These are phyloP conservation scores for Agriopis aurantiaria DNA, from an alignment of 2,888 invertebrate genomes.

Conservation along the genomic window DNA sequence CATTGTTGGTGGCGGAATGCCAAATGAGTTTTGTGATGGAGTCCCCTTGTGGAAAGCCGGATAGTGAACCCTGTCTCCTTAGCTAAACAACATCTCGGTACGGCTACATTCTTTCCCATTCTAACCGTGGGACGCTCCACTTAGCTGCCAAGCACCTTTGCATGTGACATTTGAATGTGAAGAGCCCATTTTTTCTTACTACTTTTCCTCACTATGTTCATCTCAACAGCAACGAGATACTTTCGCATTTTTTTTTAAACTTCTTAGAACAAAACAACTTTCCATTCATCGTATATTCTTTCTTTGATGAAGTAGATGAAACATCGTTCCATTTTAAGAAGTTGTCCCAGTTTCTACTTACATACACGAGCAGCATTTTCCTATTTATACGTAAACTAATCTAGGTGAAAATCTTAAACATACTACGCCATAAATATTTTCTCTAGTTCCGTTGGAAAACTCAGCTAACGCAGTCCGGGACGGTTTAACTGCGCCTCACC, in stretches of 20 bases:
- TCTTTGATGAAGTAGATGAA: too few species aligned
- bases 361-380: constrained; percentile 7
- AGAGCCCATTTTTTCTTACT: constrained; percentile 17
- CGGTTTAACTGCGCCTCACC: constrained; percentile 38
- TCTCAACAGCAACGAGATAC: neutral
- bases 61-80: constrained; percentile 71
- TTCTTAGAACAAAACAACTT: neutral
- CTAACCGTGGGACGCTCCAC: constrained; percentile 30
- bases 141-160: constrained; percentile 36
- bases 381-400: constrained; percentile 20
- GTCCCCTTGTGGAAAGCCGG: constrained; percentile 71
- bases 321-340: neutral
- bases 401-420: constrained; percentile 24
- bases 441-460: constrained; percentile 27
- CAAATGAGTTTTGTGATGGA: constrained; percentile 84
- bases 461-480: constrained; percentile 14
- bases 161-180: constrained; percentile 36
- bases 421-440: constrained; percentile 26
- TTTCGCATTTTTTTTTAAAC: constrained; percentile 5
- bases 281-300: neutral
- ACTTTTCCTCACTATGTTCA: neutral
- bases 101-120: constrained; percentile 43
- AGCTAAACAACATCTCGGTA: constrained; percentile 63
- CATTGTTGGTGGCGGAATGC: constrained; percentile 83
- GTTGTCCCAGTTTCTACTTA: neutral